Percentiles rank a stretch among this genome's conserved stretches.
Evolutionary conservation across 2,888 invertebrate species (phyloP).

Genomic region (Gonocerus acuteangulatus): DNA sequence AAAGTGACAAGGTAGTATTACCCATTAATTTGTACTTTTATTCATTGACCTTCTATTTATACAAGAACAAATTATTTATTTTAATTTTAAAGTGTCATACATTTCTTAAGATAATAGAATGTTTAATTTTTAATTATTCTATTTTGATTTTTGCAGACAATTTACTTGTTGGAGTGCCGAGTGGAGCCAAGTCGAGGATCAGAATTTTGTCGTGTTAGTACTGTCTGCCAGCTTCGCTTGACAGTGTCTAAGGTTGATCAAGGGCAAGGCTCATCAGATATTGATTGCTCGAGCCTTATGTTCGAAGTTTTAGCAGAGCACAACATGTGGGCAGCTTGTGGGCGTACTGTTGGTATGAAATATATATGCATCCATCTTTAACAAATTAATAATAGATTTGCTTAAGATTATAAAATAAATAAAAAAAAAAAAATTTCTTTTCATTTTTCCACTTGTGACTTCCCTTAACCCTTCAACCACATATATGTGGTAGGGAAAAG

Average conservation of each 20-base stretch:
- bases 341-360: conserved; percentile 69
- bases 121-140: too few species aligned
- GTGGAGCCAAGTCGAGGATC: conserved; percentile 70
- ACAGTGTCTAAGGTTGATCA: conserved; percentile 54
- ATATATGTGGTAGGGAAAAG: too few species aligned
- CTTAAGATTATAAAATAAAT: too few species aligned
- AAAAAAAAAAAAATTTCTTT: too few species aligned
- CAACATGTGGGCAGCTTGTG: conserved; percentile 87
- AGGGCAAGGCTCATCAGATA: conserved; percentile 41
- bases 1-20: too few species aligned
- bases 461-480: too few species aligned
- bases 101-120: too few species aligned
- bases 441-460: too few species aligned
- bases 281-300: conserved; percentile 58
- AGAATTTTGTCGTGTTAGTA: conserved; percentile 82
- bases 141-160: conserved; percentile 58
- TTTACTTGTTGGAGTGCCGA: conserved; percentile 69
- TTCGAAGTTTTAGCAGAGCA: conserved; percentile 90
- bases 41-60: too few species aligned
- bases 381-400: not conserved
- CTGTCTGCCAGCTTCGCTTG: conserved; percentile 74
- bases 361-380: not conserved
- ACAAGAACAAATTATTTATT: too few species aligned
- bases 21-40: too few species aligned
- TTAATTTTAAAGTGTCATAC: too few species aligned